Evolutionary conservation across 2,888 invertebrate species (phyloP).

Genomic region (Stenichneumon culpator): DNA sequence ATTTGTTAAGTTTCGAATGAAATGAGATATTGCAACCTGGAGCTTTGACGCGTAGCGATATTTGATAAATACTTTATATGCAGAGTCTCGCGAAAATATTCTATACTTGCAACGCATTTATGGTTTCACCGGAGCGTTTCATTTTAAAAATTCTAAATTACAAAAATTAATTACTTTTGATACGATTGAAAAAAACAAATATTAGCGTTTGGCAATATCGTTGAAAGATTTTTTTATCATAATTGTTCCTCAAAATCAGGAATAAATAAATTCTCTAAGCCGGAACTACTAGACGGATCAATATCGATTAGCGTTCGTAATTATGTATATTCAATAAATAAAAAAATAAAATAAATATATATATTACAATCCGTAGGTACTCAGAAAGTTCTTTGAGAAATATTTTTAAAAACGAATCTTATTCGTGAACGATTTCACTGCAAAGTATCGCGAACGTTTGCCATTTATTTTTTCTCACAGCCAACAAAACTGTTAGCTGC

Average conservation of each 20-base stretch:
- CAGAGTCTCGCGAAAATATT: too few species aligned
- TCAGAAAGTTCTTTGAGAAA: background rate
- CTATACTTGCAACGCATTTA: too few species aligned
- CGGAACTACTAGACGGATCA: background rate
- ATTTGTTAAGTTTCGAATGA: too few species aligned
- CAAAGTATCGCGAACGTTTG: background rate
- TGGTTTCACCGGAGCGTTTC: too few species aligned
- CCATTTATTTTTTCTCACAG: constrained; percentile 21
- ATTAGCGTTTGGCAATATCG: background rate
- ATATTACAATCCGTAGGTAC: background rate
- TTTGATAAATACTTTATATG: too few species aligned
- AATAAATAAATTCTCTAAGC: background rate
- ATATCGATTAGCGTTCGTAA: background rate
- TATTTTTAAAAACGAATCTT: background rate
- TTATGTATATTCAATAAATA: background rate
- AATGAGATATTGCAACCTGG: too few species aligned
- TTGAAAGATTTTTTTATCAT: background rate
- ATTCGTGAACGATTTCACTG: constrained; percentile 9
- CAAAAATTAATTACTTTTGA: background rate
- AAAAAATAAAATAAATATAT: background rate
- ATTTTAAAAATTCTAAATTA: too few species aligned
- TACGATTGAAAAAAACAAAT: background rate
- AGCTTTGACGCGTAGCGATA: too few species aligned
- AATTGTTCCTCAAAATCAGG: background rate
- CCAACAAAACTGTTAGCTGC: constrained; percentile 45